Percentiles rank a stretch among this genome's conserved stretches.
Evolutionary conservation across 1,140 invertebrate genomes (phyloP).

Genomic region (Temnothorax longispinosus): DNA sequence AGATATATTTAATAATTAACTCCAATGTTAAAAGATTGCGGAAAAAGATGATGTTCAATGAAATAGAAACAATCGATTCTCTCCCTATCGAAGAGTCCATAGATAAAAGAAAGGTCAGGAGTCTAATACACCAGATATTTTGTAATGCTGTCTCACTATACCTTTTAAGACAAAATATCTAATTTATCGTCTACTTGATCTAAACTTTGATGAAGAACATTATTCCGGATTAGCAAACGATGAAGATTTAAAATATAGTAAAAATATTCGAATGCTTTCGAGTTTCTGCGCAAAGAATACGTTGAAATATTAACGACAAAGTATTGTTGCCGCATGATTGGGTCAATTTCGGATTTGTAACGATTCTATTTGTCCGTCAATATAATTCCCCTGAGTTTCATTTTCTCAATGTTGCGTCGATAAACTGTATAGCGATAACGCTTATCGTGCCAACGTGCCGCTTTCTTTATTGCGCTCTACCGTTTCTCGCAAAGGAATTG

Average conservation of each 20-base stretch:
- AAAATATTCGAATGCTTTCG: background rate
- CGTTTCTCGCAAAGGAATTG: background rate
- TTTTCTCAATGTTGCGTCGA: constrained; percentile 9
- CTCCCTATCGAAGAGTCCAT: background rate
- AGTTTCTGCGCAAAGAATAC: background rate
- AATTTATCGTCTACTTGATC: background rate
- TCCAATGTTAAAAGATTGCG: background rate
- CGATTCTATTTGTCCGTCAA: background rate
- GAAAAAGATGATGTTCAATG: background rate
- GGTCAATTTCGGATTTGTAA: constrained; percentile 6
- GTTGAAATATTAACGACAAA: background rate
- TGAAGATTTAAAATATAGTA: background rate
- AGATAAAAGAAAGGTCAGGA: background rate
- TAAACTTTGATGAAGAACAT: background rate
- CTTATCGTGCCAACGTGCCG: constrained; percentile 1
- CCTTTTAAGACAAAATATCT: background rate
- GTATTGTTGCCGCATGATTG: background rate
- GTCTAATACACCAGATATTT: background rate
- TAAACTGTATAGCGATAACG: background rate
- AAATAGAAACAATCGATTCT: background rate
- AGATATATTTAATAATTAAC: background rate
- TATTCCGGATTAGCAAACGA: background rate
- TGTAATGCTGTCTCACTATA: background rate
- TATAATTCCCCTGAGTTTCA: background rate
- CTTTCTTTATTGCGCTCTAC: background rate